Evolutionary conservation across 2,797 vertebrate genomes (phyloP).

Genomic region (Parambassis ranga): DNA sequence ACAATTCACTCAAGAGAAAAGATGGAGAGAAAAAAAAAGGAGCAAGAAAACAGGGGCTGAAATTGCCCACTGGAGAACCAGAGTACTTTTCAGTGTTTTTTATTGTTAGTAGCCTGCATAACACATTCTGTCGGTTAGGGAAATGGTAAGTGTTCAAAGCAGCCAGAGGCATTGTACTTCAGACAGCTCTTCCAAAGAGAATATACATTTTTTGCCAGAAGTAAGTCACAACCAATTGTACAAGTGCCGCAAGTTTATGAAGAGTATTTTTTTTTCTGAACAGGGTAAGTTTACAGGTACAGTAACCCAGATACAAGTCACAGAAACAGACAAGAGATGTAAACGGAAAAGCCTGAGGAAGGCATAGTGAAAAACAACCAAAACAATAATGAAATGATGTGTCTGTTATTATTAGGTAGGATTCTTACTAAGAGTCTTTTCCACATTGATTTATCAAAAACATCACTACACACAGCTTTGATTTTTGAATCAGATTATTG

Average conservation of each 20-base stretch:
- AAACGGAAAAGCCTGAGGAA: no score
- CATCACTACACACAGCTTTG: constrained; percentile 9
- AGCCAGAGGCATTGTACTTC: constrained; percentile 33
- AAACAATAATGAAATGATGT: no score
- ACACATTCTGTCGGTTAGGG: constrained; percentile 16
- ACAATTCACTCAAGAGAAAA: constrained; percentile 12
- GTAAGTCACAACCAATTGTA: constrained; percentile 30
- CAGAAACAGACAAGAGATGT: no score
- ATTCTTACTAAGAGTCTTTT: no score
- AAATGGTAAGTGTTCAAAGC: constrained; percentile 50
- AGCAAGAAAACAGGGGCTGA: constrained; percentile 18
- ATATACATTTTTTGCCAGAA: constrained; percentile 33
- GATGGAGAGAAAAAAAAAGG: constrained; percentile 1
- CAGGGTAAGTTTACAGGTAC: constrained; percentile 5
- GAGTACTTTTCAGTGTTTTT: constrained; percentile 14
- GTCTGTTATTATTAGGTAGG: no score
- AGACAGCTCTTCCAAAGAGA: constrained; percentile 38
- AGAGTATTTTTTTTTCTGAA: constrained; percentile 19
- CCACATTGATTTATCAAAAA: constrained; percentile 1
- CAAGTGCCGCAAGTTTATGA: constrained; percentile 34
- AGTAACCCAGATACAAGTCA: no score
- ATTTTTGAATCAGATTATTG: constrained; percentile 9
- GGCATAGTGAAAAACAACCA: no score
- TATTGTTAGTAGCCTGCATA: constrained; percentile 22
- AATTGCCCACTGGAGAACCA: constrained; percentile 25